phyloP scores from a whole-genome alignment of 1,140 invertebrate species.

The Leptonema lineaticorne region DNA sequence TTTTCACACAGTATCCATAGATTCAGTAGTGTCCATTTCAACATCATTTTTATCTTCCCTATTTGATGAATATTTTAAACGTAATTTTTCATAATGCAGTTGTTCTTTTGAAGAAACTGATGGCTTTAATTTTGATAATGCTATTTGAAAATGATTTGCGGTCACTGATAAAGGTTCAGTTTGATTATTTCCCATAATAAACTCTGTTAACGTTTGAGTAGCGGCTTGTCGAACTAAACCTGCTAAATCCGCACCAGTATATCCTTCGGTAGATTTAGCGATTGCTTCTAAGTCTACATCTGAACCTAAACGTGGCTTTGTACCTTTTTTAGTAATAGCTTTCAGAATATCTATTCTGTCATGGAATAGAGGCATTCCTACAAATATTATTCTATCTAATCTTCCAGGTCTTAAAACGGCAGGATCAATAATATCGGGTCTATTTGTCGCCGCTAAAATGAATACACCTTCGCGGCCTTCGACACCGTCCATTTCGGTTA shows the following conservation, averaged over 20 bases:
- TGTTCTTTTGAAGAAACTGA: conserved; percentile 75
- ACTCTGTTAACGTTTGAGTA: conserved; percentile 71
- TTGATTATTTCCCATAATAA: conserved; percentile 51
- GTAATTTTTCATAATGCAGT: conserved; percentile 61
- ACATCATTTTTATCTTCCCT: conserved; percentile 52
- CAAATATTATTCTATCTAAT: conserved; percentile 91
- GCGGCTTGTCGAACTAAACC: conserved; percentile 73
- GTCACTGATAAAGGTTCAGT: conserved; percentile 48
- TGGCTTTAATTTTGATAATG: conserved; percentile 74
- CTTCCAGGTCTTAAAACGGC: conserved; percentile 93
- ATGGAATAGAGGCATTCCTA: conserved; percentile 79
- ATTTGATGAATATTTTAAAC: conserved; percentile 56
- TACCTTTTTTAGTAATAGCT: conserved; percentile 88
- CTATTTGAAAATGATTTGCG: conserved; percentile 58
- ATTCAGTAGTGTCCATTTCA: conserved; percentile 57
- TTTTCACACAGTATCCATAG: conserved; percentile 53
- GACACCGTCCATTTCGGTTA: conserved; percentile 99
- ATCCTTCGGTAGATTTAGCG: conserved; percentile 71
- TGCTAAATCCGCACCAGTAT: conserved; percentile 90
- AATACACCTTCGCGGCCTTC: conserved; percentile 88
- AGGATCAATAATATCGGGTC: conserved; percentile 96
- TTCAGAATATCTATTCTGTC: conserved; percentile 88
- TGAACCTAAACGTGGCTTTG: conserved; percentile 67
- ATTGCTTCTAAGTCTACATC: conserved; percentile 79
- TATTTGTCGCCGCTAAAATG: conserved; percentile 94